Percentiles rank a stretch among this genome's conserved stretches.
These are phyloP conservation scores for Chymomyza fuscimana DNA, from an alignment of 2,888 invertebrate genomes.

Conservation along the genomic window DNA sequence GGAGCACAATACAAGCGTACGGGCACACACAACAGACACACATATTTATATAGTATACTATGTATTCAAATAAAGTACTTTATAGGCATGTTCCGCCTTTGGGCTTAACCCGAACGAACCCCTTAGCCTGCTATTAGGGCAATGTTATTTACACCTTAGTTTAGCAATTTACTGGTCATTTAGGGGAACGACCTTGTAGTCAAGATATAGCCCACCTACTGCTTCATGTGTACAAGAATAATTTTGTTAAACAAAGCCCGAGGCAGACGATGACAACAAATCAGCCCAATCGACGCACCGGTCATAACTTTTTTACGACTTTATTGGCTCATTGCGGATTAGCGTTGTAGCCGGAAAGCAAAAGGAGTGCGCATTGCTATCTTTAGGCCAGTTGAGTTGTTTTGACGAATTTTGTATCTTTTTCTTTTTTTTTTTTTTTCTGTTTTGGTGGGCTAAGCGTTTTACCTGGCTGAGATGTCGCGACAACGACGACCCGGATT, in stretches of 20 bases:
- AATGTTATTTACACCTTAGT: neutral
- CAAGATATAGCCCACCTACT: constrained; percentile 28
- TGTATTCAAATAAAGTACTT: neutral
- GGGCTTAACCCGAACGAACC: neutral
- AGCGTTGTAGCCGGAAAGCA: constrained; percentile 58
- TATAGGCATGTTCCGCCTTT: neutral
- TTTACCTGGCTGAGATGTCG: constrained; percentile 38
- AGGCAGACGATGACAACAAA: constrained; percentile 35
- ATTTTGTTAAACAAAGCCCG: constrained; percentile 49
- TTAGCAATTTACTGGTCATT: neutral
- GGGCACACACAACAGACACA: neutral
- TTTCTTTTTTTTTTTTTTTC: constrained; percentile 14
- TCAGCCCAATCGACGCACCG: neutral
- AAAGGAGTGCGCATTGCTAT: constrained; percentile 61
- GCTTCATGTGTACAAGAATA: constrained; percentile 62
- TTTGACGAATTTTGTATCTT: constrained; percentile 27
- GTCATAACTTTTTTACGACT: constrained; percentile 55
- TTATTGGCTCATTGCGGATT: constrained; percentile 57
- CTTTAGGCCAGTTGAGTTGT: constrained; percentile 35
- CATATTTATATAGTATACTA: neutral
- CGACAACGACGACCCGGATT: constrained; percentile 52
- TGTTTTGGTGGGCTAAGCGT: too few species aligned
- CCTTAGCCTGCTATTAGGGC: neutral
- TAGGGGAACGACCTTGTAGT: neutral
- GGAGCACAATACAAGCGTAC: neutral